phyloP scores from a whole-genome alignment of 2,113 vertebrate species.

The Fregetta grallaria region DNA sequence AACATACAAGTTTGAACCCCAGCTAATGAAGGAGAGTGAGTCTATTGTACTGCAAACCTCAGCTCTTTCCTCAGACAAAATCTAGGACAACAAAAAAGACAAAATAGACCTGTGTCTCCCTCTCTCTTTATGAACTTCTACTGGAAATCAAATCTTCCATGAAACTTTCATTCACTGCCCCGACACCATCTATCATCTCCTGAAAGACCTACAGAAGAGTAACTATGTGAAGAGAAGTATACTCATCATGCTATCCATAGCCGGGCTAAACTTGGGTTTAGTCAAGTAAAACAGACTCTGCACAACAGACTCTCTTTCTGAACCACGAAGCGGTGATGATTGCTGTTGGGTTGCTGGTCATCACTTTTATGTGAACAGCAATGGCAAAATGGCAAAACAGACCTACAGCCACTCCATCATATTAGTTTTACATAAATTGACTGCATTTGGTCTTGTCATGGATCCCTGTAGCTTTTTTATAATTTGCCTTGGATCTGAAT shows the following conservation, averaged over 20 bases:
- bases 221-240: neutral
- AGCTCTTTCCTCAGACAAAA: neutral
- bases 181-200: neutral
- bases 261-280: neutral
- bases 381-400: neutral
- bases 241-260: neutral
- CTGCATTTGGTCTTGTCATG: neutral
- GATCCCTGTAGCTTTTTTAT: neutral
- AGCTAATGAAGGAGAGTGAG: neutral
- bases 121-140: neutral
- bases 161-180: neutral
- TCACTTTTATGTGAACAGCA: neutral
- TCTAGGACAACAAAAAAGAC: neutral
- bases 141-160: neutral
- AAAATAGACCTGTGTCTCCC: neutral
- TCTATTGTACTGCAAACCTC: neutral
- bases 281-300: neutral
- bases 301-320: neutral
- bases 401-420: neutral
- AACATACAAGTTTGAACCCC: neutral
- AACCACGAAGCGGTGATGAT: neutral
- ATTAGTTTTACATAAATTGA: neutral
- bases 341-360: neutral
- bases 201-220: neutral
- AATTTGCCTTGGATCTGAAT: neutral